These are phyloP conservation scores for Chaenogobius annularis DNA, from an alignment of 2,113 vertebrate species.

Conservation along the genomic window DNA sequence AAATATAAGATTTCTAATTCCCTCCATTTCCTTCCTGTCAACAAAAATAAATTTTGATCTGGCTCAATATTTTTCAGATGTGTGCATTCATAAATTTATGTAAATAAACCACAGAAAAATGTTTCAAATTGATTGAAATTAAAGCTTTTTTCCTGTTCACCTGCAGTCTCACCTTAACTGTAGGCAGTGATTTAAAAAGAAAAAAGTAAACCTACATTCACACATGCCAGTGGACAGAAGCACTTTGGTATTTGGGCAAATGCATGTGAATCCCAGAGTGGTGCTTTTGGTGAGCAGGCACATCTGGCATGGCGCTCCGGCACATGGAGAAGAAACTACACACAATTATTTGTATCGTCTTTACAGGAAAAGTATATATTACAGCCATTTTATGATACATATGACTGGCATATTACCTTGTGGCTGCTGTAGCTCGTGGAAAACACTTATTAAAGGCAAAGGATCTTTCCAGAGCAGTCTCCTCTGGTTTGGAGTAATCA, in stretches of 20 bases:
- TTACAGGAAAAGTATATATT: neutral
- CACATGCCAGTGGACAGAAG: conserved; percentile 80
- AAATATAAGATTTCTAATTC: too few relatives aligned
- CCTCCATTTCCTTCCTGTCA: too few relatives aligned
- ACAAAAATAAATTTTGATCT: too few relatives aligned
- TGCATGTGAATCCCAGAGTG: conserved; percentile 80
- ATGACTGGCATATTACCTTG: conserved; percentile 56
- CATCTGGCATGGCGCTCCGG: conserved; percentile 74
- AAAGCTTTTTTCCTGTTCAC: too few relatives aligned
- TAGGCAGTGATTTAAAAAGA: neutral
- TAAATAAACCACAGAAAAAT: too few relatives aligned
- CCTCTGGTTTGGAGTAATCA: conserved; percentile 53
- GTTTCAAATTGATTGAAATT: too few relatives aligned
- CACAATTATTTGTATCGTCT: neutral
- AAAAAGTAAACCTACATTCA: conserved; percentile 72
- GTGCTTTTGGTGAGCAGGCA: conserved; percentile 83
- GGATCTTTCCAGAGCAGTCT: conserved; percentile 67
- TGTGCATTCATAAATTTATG: too few relatives aligned
- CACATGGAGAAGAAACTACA: conserved; percentile 72
- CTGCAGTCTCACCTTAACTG: neutral
- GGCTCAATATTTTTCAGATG: too few relatives aligned
- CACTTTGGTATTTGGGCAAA: conserved; percentile 80
- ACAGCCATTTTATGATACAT: neutral
- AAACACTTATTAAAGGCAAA: conserved; percentile 67
- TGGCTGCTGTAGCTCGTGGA: conserved; percentile 81